These are phyloP conservation scores for Hylaeus volcanicus DNA, from an alignment of 1,140 invertebrate genomes.

Conservation along the genomic window DNA sequence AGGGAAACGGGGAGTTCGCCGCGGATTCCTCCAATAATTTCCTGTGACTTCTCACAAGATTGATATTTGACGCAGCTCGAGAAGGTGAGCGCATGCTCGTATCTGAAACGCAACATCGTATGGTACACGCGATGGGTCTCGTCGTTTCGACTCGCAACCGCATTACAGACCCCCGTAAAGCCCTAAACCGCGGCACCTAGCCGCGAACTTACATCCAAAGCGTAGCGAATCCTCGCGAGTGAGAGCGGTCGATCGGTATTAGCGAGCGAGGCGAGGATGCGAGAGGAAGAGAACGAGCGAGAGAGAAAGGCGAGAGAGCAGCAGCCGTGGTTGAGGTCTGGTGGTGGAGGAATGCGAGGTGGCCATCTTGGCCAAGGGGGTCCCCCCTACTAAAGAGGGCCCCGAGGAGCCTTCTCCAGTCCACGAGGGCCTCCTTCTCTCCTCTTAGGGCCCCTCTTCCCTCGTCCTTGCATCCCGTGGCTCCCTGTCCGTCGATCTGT, in stretches of 20 bases:
- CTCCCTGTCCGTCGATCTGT: conserved; percentile 58
- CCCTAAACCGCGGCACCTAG: conserved; percentile 14
- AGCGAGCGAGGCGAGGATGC: conserved; percentile 51
- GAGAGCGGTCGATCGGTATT: conserved; percentile 48
- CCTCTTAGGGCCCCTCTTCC: conserved; percentile 7
- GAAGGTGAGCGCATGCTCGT: background rate
- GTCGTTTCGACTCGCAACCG: background rate
- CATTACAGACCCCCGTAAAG: background rate
- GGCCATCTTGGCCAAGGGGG: conserved; percentile 74
- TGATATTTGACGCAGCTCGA: background rate
- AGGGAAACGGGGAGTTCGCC: background rate
- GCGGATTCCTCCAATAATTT: background rate
- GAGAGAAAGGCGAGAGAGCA: conserved; percentile 32
- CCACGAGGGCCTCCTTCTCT: conserved; percentile 27
- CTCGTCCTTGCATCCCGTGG: conserved; percentile 39
- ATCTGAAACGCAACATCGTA: background rate
- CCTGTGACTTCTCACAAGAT: background rate
- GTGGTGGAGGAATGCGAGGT: conserved; percentile 73
- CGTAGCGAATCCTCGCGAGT: conserved; percentile 3
- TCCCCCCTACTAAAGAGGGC: conserved; percentile 66
- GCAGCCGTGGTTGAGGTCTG: conserved; percentile 43
- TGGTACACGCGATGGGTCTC: background rate
- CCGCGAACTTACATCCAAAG: conserved; percentile 10
- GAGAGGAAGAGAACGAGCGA: too few relatives aligned
- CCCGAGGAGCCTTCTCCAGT: conserved; percentile 67